Evolutionary conservation across 2,888 invertebrate genomes (phyloP).

Genomic region (Uropetala carovei): DNA sequence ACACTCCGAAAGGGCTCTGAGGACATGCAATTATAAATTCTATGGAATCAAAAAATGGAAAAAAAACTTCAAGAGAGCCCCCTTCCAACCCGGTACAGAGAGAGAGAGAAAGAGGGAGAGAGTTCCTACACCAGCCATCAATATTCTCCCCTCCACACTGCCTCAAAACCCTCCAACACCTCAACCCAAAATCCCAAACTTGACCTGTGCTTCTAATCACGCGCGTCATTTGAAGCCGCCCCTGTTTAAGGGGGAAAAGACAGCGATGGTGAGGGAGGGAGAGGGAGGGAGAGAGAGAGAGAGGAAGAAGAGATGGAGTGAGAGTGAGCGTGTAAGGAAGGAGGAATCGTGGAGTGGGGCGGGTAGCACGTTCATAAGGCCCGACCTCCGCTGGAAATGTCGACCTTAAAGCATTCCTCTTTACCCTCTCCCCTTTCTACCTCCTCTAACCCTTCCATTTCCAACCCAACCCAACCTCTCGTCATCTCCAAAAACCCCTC

Average conservation of each 20-base stretch:
- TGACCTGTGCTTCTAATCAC: constrained; percentile 58
- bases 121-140: too few relatives aligned
- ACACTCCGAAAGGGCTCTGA: constrained; percentile 7
- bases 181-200: constrained; percentile 55
- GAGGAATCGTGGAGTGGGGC: not conserved
- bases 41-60: not conserved
- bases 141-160: not conserved
- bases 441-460: not conserved
- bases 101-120: too few relatives aligned
- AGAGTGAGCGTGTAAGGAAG: not conserved
- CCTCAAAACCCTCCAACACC: constrained; percentile 6
- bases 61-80: not conserved
- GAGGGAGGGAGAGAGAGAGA: not conserved
- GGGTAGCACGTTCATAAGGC: constrained; percentile 32
- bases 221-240: constrained; percentile 48
- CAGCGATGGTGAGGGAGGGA: not conserved
- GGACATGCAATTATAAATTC: constrained; percentile 25
- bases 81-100: not conserved
- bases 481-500: not conserved
- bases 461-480: not conserved
- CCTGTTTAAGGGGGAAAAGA: not conserved
- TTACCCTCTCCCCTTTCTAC: not conserved
- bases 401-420: constrained; percentile 46
- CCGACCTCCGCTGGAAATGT: constrained; percentile 35
- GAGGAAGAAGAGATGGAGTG: not conserved